Evolutionary conservation across 2,888 invertebrate species (phyloP), one percentile per base, ranked within the genome.

Genomic region (Andrena camellia): DNA sequence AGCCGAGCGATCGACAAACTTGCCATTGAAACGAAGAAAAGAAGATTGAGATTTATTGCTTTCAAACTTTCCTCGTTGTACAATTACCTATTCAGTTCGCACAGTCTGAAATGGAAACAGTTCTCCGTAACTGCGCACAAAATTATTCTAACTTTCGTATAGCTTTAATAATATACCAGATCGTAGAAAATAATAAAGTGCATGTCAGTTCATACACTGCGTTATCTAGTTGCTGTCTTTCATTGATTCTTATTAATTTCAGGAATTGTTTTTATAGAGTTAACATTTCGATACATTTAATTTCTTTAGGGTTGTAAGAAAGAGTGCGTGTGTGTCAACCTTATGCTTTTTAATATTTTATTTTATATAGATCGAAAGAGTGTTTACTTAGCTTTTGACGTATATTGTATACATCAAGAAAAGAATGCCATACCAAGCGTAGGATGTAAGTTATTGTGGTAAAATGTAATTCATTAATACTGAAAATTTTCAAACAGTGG

Each of bases 371-470:
- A 50, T 81, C 42, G 42, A 42, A 42, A 42, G 42, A 42, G 42
- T 42, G 42, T 42, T 42, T 42, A 42, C 42, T 42, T 42, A 42
- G 42, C 42, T 42, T 42, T 13, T 42, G 42, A 42, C 13, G 42
- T 42, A 13, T 17, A 42, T 42, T 42, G 42, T 42, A 42, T 42
- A 42, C 42, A 42, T 52, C 67, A 50, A 77, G 83, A 74, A 80
- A 80, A 76, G 89, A 90, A 92, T 93, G 93, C 92, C 92, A 93
- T 92, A 89, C 93, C 93, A 93, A 93, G 93, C 89, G 84, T 82
- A 84, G 82, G 85, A 69, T 83, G 57, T 86, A 77, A 81, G 88
- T 63, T 79, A 33, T 48, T 75, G 68, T 66, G 23, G 73, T 69
- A 62, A 64, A 83, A 71, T 76, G 69, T 54, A 29, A 57, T 8